Evolutionary conservation across 2,113 vertebrate species (phyloP), one percentile per base, ranked within the genome.

Genomic region (Epinephelus fuscoguttatus): DNA sequence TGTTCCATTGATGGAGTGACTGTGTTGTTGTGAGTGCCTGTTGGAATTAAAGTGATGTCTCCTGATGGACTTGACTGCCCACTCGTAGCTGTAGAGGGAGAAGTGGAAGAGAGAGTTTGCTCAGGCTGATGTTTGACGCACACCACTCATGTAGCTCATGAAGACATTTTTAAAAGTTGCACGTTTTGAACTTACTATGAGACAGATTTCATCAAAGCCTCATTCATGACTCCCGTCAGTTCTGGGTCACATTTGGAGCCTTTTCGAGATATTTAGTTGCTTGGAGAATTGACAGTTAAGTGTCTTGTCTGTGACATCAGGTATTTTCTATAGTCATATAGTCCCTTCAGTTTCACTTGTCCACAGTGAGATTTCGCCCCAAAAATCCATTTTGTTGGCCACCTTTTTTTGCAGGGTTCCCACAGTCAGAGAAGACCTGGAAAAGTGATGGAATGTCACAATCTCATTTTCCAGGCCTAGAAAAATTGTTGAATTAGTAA

Each of bases 21-120:
- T 55, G 62, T 86, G 78, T 82, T 73, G 69, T 89, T 82, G 66
- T 74, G 76, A 75, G 55, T 81, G 61, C 77, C 73, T 81, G 27
- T 67, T 45, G n/a, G 17, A 60, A 81, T 70, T 56, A 75, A 79
- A 81, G 64, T 23, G 56, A 64, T 23, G 56, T 74, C 37, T 42
- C 69, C 78, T 57, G 47, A 66, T 67, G 52, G 15, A 12, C 33
- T 37, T n/a, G 47, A 50, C 19, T 68, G 57, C 47, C 52, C 23
- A 9, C 25, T 23, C 14, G 9, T 47, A 14, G 27, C 42, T 19
- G 15, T 47, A 40, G 30, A 23, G 13, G 4, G 50, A 42, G 45
- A 37, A 57, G 25, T 1, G 37, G 30, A 60, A 60, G 3, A 33
- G 47, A 14, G 14, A 2, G 8, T n/a, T 23, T 50, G 15, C 30